A percentile compares a stretch with the other conserved stretches of the same genome.
These are phyloP conservation scores for Panulirus ornatus DNA, from an alignment of 1,140 invertebrate species.

Conservation along the genomic window DNA sequence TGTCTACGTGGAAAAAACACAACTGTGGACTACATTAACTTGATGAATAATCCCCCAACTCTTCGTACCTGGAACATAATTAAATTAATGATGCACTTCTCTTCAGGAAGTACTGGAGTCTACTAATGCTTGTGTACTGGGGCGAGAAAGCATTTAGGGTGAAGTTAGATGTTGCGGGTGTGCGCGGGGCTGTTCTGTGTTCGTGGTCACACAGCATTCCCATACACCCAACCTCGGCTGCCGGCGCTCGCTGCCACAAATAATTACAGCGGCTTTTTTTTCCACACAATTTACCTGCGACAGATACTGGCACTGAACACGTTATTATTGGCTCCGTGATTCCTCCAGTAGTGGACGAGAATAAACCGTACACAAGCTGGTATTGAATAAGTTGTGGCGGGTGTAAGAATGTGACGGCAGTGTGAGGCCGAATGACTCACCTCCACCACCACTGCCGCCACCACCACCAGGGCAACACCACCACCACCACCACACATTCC, in stretches of 20 bases:
- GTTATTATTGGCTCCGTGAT: neutral
- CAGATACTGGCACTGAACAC: neutral
- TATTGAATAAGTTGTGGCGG: neutral
- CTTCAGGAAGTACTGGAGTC: too few relatives aligned
- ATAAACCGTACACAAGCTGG: neutral
- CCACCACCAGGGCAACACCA: constrained; percentile 10
- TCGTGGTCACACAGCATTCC: constrained; percentile 26
- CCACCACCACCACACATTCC: constrained; percentile 11
- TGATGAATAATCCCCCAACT: too few relatives aligned
- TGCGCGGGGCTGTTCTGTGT: neutral
- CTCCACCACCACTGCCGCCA: neutral
- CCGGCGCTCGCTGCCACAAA: neutral
- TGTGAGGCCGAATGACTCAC: constrained; percentile 36
- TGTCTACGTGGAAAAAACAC: too few relatives aligned
- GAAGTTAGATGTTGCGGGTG: constrained; percentile 8
- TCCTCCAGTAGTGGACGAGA: neutral
- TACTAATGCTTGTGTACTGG: too few relatives aligned
- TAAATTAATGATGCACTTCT: too few relatives aligned
- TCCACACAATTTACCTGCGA: too few relatives aligned
- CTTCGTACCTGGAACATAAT: too few relatives aligned
- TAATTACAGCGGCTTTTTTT: neutral
- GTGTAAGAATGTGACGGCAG: constrained; percentile 45
- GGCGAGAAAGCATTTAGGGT: neutral
- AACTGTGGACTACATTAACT: too few relatives aligned
- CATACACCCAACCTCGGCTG: constrained; percentile 17